Percentiles rank a stretch among this genome's conserved stretches.
phyloP scores from a whole-genome alignment of 2,113 vertebrate genomes.

The Clarias batrachus region DNA sequence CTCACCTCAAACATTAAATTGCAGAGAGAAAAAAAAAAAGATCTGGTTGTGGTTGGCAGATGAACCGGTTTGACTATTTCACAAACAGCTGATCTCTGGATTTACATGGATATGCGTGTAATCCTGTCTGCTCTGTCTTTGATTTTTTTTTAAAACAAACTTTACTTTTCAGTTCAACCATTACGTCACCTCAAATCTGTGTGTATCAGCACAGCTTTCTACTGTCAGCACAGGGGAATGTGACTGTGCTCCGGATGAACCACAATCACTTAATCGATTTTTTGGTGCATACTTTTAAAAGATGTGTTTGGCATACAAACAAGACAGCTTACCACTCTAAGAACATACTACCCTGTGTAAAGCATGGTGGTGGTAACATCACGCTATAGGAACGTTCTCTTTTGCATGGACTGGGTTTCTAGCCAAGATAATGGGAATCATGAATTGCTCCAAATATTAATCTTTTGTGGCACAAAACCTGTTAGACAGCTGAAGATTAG shows the following conservation, averaged over 20 bases:
- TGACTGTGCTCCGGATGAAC: background rate
- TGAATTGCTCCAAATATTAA: background rate
- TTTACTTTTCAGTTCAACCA: background rate
- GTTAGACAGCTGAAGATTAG: background rate
- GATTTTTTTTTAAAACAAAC: background rate
- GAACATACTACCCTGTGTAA: background rate
- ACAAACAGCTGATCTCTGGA: background rate
- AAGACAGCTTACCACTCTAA: background rate
- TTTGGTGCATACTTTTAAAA: background rate
- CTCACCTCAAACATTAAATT: background rate
- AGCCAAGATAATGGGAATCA: background rate
- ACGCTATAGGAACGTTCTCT: background rate
- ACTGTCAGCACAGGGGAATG: background rate
- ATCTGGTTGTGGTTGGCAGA: background rate
- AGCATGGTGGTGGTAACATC: background rate
- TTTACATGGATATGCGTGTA: background rate
- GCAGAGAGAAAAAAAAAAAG: background rate
- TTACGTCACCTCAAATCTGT: background rate
- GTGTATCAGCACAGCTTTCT: background rate
- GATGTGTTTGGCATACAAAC: background rate
- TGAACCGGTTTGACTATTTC: background rate
- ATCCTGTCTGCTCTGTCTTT: background rate
- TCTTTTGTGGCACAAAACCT: background rate
- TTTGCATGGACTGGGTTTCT: background rate
- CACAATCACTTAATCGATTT: background rate